These are phyloP conservation scores for Thereuonema tuberculata DNA, from an alignment of 1,140 invertebrate genomes.

Conservation along the genomic window DNA sequence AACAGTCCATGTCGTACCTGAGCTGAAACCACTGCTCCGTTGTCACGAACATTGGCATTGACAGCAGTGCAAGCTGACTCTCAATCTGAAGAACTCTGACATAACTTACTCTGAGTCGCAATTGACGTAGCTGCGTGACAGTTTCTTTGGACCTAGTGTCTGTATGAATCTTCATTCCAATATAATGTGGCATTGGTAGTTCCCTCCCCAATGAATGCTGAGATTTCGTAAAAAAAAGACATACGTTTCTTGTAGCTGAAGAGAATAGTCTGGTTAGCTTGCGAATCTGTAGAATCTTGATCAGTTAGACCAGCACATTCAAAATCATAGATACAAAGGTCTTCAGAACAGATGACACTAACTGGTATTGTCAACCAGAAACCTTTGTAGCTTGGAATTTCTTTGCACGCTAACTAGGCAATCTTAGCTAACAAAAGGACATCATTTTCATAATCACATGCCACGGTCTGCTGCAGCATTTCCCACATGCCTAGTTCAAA, in stretches of 20 bases:
- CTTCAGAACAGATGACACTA: too few species aligned
- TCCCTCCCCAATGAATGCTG: not conserved
- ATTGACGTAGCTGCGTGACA: not conserved
- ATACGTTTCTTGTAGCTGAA: too few species aligned
- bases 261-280: too few species aligned
- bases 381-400: too few species aligned
- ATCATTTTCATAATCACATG: too few species aligned
- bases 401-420: too few species aligned
- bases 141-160: not conserved
- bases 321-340: too few species aligned
- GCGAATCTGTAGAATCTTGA: too few species aligned
- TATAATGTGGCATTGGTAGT: not conserved
- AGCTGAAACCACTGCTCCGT: constrained; percentile 14
- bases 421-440: too few species aligned
- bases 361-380: too few species aligned
- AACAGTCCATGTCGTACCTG: constrained; percentile 13
- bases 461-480: not conserved
- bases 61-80: not conserved
- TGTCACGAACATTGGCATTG: not conserved
- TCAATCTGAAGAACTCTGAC: not conserved
- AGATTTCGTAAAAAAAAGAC: too few species aligned
- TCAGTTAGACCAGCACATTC: too few species aligned
- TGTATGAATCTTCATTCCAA: not conserved
- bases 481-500: not conserved
- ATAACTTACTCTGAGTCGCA: not conserved